A percentile compares a stretch with the other conserved stretches of the same genome.
phyloP scores from a whole-genome alignment of 2,797 vertebrate genomes.

The Tamandua tetradactyla region DNA sequence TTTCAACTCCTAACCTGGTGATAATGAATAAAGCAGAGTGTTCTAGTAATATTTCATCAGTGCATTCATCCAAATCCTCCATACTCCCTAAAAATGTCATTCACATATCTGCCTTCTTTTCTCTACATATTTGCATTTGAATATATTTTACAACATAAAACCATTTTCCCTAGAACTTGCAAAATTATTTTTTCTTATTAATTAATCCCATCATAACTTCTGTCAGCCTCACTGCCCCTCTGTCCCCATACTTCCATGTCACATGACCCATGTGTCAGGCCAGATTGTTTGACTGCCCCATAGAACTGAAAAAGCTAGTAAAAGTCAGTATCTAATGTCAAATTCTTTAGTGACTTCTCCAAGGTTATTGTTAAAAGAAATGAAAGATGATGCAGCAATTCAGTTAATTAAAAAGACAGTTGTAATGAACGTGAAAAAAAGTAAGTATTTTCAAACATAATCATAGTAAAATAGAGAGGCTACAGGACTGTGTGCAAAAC shows the following conservation, averaged over 20 bases:
- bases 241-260: conserved; percentile 49
- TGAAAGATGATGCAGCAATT: conserved; percentile 52
- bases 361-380: conserved; percentile 71
- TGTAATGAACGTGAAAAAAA: conserved; percentile 57
- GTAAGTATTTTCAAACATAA: conserved; percentile 52
- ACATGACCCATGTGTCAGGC: conserved; percentile 57
- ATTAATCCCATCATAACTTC: background rate
- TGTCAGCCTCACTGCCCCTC: background rate
- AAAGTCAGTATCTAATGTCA: conserved; percentile 66
- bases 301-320: conserved; percentile 44
- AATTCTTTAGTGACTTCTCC: conserved; percentile 44
- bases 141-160: conserved; percentile 6
- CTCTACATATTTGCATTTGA: conserved; percentile 40
- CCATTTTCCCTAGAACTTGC: background rate
- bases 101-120: conserved; percentile 64
- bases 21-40: conserved; percentile 36
- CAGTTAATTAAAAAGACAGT: conserved; percentile 47
- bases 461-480: conserved; percentile 45
- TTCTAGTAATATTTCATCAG: conserved; percentile 40
- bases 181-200: conserved; percentile 5
- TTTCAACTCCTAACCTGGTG: background rate
- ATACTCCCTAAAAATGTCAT: background rate
- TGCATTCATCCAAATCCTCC: background rate
- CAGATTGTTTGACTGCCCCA: conserved; percentile 49
- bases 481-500: conserved; percentile 51